These are phyloP conservation scores for Xylota segnis DNA, from an alignment of 2,888 invertebrate species.

Conservation along the genomic window DNA sequence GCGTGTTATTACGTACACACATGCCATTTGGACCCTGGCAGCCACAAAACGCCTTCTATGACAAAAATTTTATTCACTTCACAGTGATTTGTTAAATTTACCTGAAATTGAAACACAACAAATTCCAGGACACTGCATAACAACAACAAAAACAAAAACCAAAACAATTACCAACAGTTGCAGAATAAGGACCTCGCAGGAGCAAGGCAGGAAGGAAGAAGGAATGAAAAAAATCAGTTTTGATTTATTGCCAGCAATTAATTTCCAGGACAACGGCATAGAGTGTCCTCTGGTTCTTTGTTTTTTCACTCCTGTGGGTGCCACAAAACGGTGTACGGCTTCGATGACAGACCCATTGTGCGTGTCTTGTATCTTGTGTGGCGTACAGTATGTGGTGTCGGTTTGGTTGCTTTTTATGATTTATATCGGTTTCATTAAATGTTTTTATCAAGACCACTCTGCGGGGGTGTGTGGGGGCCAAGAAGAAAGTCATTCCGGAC, in stretches of 20 bases:
- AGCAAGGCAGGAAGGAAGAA: too few species aligned
- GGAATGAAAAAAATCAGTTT: conserved; percentile 65
- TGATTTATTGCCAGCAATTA: conserved; percentile 75
- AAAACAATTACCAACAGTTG: conserved; percentile 63
- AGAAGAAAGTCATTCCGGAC: conserved; percentile 55
- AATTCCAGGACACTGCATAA: conserved; percentile 21
- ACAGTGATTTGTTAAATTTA: conserved; percentile 70
- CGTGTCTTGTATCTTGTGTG: conserved; percentile 35
- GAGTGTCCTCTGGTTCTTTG: conserved; percentile 45
- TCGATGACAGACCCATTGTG: conserved; percentile 66
- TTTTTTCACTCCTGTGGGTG: conserved; percentile 60
- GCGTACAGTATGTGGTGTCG: conserved; percentile 45
- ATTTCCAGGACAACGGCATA: conserved; percentile 65
- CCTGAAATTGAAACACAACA: conserved; percentile 69
- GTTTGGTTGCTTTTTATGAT: conserved; percentile 70
- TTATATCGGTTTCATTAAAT: conserved; percentile 74
- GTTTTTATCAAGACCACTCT: conserved; percentile 61
- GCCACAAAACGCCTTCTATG: conserved; percentile 10
- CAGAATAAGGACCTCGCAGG: conserved; percentile 28
- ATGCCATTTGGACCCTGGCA: conserved; percentile 24
- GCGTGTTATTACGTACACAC: conserved; percentile 48
- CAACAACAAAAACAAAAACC: conserved; percentile 22
- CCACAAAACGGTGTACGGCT: conserved; percentile 48
- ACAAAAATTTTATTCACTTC: conserved; percentile 29
- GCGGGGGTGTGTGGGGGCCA: not conserved